Percentiles rank a stretch among this genome's conserved stretches.
phyloP scores from a whole-genome alignment of 1,140 invertebrate genomes.

The Drosophila santomea region DNA sequence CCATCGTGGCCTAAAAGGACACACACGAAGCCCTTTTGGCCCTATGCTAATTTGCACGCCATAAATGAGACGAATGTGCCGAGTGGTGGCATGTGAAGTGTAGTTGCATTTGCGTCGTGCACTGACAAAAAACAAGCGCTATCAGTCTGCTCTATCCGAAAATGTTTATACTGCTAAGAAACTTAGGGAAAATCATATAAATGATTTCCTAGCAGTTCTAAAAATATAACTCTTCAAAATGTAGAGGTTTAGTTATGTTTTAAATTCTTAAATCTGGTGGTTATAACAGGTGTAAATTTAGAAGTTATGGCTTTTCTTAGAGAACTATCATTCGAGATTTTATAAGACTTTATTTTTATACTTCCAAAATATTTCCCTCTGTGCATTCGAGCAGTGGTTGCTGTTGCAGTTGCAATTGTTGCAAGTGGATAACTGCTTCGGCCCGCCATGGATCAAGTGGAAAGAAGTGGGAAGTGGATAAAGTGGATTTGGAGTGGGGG shows the following conservation, averaged over 20 bases:
- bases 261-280: too few species aligned
- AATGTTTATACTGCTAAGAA: too few species aligned
- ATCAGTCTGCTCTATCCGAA: too few species aligned
- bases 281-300: too few species aligned
- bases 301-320: too few species aligned
- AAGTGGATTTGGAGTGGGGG: slow-evolving; percentile 30
- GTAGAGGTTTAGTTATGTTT: too few species aligned
- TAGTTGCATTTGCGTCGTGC: slow-evolving; percentile 26
- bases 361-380: background rate
- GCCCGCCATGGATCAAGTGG: slow-evolving; percentile 20
- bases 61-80: slow-evolving; percentile 82
- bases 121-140: background rate
- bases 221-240: too few species aligned
- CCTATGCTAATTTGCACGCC: slow-evolving; percentile 80
- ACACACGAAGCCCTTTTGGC: slow-evolving; percentile 73
- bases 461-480: slow-evolving; percentile 1
- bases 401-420: slow-evolving; percentile 29
- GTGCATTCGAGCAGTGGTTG: slow-evolving; percentile 9
- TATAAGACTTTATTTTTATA: too few species aligned
- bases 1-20: slow-evolving; percentile 51
- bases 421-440: slow-evolving; percentile 39
- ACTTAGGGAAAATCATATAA: too few species aligned
- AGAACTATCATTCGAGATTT: too few species aligned
- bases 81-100: slow-evolving; percentile 55
- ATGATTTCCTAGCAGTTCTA: too few species aligned